Conservation (phyloP, 2,797 vertebrate genomes). For the Malacoraja senta region DNA sequence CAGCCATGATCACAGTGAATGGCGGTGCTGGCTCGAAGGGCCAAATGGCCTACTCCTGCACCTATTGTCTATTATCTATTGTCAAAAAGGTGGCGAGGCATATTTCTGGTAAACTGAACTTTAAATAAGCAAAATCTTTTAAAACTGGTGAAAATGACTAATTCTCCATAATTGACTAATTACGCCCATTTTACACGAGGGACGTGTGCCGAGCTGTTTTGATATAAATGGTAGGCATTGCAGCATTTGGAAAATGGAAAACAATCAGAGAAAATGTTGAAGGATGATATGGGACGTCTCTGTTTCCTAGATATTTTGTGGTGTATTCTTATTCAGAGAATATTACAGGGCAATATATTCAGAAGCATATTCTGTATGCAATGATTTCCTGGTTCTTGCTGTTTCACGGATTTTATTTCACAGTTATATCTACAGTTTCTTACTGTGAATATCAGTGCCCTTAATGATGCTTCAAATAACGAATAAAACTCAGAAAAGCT, state of each 20-base stretch:
- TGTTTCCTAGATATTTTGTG: background rate
- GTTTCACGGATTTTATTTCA: background rate
- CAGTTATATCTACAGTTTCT: background rate
- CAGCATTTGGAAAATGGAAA: background rate
- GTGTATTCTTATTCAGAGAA: background rate
- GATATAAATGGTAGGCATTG: background rate
- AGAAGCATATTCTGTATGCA: background rate
- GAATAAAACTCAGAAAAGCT: background rate
- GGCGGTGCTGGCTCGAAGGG: too few species aligned
- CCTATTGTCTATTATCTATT: too few species aligned
- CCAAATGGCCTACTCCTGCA: too few species aligned
- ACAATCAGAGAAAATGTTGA: background rate
- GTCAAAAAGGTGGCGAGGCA: background rate
- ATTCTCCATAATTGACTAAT: too few species aligned
- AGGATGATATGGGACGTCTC: background rate
- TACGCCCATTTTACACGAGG: background rate
- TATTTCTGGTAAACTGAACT: background rate
- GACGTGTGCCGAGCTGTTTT: background rate
- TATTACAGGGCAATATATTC: background rate
- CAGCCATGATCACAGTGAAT: too few species aligned
- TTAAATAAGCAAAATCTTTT: background rate
- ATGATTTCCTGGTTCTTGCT: background rate
- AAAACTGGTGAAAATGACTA: background rate
- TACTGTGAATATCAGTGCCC: background rate
- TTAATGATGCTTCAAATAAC: background rate